Percentiles rank a stretch among this genome's conserved stretches.
Conservation (phyloP, 30 jellyfish, hydroid and myxozoan species). For the Hydra vulgaris region DNA sequence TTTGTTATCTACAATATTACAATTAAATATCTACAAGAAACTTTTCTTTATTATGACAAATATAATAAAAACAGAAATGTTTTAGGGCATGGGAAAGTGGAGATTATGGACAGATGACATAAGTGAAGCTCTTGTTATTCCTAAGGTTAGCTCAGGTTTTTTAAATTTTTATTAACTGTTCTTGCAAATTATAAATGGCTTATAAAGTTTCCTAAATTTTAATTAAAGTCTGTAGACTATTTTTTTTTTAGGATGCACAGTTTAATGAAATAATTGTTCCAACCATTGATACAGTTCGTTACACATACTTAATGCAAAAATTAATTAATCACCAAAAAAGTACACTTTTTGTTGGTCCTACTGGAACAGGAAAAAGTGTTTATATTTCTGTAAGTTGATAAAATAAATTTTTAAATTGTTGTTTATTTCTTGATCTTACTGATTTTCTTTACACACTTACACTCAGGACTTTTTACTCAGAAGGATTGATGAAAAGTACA, state of each 20-base stretch:
- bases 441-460: neutral
- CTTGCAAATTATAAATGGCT: too few species aligned
- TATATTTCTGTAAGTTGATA: conserved; percentile 82
- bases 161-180: too few species aligned
- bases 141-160: conserved; percentile 61
- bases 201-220: too few species aligned
- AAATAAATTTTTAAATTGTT: neutral
- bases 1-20: too few species aligned
- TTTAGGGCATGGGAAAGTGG: conserved; percentile 98
- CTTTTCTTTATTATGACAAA: too few species aligned
- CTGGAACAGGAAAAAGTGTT: conserved; percentile 99
- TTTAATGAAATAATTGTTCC: conserved; percentile 94
- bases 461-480: conserved; percentile 79
- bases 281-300: conserved; percentile 93
- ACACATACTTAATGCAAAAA: conserved; percentile 74
- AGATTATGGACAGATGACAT: conserved; percentile 91
- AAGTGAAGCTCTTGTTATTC: conserved; percentile 91
- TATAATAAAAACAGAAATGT: neutral
- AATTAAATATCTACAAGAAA: too few species aligned
- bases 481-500: conserved; percentile 76
- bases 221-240: too few species aligned
- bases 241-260: conserved; percentile 48
- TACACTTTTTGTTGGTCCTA: conserved; percentile 81
- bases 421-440: neutral
- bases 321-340: conserved; percentile 79